Percentiles rank a stretch among this genome's conserved stretches.
These are phyloP conservation scores for Damaliscus lunatus DNA, from an alignment of 2,113 vertebrate genomes.

Conservation along the genomic window DNA sequence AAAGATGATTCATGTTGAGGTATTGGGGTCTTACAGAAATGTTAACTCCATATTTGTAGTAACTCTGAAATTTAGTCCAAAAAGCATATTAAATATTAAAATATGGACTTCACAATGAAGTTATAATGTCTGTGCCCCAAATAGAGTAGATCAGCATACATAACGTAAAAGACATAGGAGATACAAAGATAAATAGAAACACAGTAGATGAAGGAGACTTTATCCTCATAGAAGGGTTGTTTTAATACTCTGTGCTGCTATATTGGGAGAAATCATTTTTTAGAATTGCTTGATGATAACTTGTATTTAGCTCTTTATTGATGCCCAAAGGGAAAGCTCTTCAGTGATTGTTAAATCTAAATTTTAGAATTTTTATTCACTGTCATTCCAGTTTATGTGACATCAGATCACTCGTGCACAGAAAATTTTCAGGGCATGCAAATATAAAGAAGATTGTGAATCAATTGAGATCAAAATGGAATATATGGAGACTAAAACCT, in stretches of 20 bases:
- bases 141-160: background rate
- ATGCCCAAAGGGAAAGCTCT: background rate
- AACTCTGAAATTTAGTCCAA: background rate
- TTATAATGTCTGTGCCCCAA: background rate
- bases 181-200: background rate
- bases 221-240: background rate
- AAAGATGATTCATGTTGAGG: background rate
- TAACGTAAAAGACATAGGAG: background rate
- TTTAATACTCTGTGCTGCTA: background rate
- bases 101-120: background rate
- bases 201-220: background rate
- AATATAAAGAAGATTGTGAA: background rate
- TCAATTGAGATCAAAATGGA: background rate
- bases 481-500: background rate
- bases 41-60: background rate
- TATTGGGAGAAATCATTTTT: background rate
- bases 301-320: background rate
- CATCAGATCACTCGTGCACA: background rate
- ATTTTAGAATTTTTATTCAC: background rate
- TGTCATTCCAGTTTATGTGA: background rate
- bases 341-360: background rate
- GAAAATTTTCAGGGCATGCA: background rate
- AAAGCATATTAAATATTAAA: background rate
- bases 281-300: background rate
- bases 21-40: background rate